Base-by-base conservation (phyloP, 2,797 vertebrate genomes). In the Glyptemys insculpta region DNA sequence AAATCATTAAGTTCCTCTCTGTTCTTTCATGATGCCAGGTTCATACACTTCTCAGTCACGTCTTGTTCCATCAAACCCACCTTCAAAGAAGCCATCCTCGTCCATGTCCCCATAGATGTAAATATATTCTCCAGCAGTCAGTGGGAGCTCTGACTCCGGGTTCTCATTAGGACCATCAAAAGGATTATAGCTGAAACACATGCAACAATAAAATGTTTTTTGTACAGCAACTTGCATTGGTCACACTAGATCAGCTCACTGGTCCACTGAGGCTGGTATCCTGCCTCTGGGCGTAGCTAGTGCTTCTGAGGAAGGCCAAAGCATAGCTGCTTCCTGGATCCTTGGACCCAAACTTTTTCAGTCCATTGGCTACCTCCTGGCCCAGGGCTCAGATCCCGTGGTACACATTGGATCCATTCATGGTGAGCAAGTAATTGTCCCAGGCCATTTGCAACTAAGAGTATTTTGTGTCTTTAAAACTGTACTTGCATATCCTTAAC, bases 71-170 rank as follows among this genome's bases (percentile, higher is more conserved):
- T 59, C 21, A 12, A 92, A 94, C 96, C 76, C 93, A 99, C 99
- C 99, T 99, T 99, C 99, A 98, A 99, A 99, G 98, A 99, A 99
- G 94, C 99, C 99, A 56, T 99, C 99, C 84, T 99, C 99, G 86
- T 99, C 99, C 99, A 99, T 99, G 97, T 99, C 99, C 91, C 99
- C 99, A 49, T 99, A 99, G 91, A 99, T 97, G 52, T 99, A 99
- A 97, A 99, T 99, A 92, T 99, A 99, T 92, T 99, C 99, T 92
- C 99, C 99, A 52, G 99, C 99, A 23, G 99, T 99, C 88, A 99
- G 98, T 0, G 99, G 99, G 31, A 99, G 98, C 98, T 99, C 99
- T 83, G 99, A 99, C 94, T 99, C 99, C 34, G 99, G 99, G 92
- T 99, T 99, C 98, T 99, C 99, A 83, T 99, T 99, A 87, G 99